A percentile compares a stretch with the other conserved stretches of the same genome.
Conservation (phyloP, 1,140 invertebrate genomes). For the Penaeus indicus region DNA sequence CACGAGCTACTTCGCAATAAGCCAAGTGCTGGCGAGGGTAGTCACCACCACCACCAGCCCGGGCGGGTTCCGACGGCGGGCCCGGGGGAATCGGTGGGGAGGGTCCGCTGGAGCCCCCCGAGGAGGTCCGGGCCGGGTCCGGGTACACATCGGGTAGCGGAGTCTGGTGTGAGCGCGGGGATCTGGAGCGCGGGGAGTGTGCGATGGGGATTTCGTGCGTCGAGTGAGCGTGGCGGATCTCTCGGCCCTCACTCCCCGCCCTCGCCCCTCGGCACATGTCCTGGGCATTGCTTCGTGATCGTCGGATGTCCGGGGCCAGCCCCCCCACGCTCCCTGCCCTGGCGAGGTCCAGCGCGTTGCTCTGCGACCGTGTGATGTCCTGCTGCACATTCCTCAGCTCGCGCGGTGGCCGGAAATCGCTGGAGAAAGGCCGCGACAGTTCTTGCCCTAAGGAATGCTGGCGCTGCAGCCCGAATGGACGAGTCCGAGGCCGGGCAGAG, state of each 20-base stretch:
- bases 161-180: slow-evolving; percentile 54
- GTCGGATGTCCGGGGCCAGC: slow-evolving; percentile 59
- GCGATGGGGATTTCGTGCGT: slow-evolving; percentile 64
- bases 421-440: slow-evolving; percentile 62
- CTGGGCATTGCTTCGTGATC: slow-evolving; percentile 61
- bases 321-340: slow-evolving; percentile 59
- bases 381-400: slow-evolving; percentile 50
- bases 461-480: slow-evolving; percentile 60
- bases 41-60: slow-evolving; percentile 46
- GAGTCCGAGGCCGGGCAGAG: slow-evolving; percentile 46
- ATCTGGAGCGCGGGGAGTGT: slow-evolving; percentile 60
- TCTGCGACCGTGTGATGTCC: slow-evolving; percentile 65
- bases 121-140: slow-evolving; percentile 61
- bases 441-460: slow-evolving; percentile 66
- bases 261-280: slow-evolving; percentile 61
- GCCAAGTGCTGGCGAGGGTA: slow-evolving; percentile 61
- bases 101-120: slow-evolving; percentile 65
- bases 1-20: slow-evolving; percentile 64
- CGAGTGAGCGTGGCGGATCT: slow-evolving; percentile 64
- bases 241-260: slow-evolving; percentile 54
- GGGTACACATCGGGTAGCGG: slow-evolving; percentile 63
- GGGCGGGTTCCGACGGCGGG: slow-evolving; percentile 48
- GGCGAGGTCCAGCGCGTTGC: slow-evolving; percentile 63
- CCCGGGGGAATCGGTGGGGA: slow-evolving; percentile 64
- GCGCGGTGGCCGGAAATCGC: slow-evolving; percentile 43